Conservation (phyloP, 1,140 invertebrate genomes). For the Orchesella cincta region DNA sequence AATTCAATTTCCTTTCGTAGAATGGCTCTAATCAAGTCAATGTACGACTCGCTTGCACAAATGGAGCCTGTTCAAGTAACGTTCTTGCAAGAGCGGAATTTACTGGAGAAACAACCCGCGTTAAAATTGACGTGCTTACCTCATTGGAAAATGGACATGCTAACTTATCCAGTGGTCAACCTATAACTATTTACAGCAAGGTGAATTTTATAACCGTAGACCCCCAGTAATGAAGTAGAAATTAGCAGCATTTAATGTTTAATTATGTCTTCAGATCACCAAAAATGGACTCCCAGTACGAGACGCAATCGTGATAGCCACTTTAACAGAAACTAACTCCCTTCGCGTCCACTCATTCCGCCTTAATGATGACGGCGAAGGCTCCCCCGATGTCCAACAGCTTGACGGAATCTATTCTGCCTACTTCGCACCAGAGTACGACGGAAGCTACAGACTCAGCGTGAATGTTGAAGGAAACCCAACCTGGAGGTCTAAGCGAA, state of each 20-base stretch:
- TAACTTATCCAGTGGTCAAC: not conserved
- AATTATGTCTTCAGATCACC: not conserved
- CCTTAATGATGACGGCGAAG: not conserved
- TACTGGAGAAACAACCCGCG: not conserved
- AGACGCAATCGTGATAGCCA: not conserved
- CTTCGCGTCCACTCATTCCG: not conserved
- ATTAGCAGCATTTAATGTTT: not conserved
- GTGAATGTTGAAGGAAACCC: not conserved
- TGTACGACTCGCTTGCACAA: not conserved
- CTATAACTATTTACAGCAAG: not conserved
- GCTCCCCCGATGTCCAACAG: not conserved
- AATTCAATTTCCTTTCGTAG: no score
- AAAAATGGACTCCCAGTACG: not conserved
- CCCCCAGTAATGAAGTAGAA: not conserved
- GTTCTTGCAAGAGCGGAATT: not conserved
- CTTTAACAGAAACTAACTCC: not conserved
- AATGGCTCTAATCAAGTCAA: not conserved
- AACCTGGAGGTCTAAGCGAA: not conserved
- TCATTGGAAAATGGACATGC: not conserved
- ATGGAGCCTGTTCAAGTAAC: not conserved
- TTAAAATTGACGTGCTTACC: not conserved
- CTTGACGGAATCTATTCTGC: constrained; percentile 14
- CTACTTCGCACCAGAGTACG: not conserved
- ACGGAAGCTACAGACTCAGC: not conserved
- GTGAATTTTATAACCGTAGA: not conserved